A percentile compares a stretch with the other conserved stretches of the same genome.
These are phyloP conservation scores for Coenonympha arcania DNA, from an alignment of 2,888 invertebrate species.

Conservation along the genomic window DNA sequence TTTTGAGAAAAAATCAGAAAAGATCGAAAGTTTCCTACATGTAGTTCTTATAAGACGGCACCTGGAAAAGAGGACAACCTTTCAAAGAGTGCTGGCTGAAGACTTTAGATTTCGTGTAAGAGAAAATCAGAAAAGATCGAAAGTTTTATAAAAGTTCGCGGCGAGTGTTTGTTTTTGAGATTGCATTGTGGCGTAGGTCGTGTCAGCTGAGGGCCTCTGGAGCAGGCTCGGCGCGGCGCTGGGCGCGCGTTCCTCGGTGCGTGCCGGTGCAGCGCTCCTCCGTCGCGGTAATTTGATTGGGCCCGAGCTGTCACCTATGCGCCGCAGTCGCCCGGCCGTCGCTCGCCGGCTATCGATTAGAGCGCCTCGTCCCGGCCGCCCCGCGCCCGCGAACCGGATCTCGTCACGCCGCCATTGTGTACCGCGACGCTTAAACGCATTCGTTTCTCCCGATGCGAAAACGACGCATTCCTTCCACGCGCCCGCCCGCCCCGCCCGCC, in stretches of 20 bases:
- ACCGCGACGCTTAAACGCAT: conserved; percentile 75
- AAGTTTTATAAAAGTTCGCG: neutral
- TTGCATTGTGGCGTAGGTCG: conserved; percentile 9
- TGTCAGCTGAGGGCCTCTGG: neutral
- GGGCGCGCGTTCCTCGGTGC: conserved; percentile 50
- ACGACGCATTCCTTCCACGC: conserved; percentile 75
- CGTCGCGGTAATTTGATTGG: conserved; percentile 72
- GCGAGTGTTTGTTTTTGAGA: conserved; percentile 1
- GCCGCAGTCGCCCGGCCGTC: conserved; percentile 72
- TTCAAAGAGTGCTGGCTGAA: too few relatives aligned
- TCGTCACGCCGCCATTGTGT: conserved; percentile 75
- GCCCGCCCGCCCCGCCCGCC: conserved; percentile 52
- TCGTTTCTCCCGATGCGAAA: conserved; percentile 75
- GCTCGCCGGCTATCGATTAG: conserved; percentile 74
- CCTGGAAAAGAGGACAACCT: too few relatives aligned
- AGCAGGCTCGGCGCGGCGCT: conserved; percentile 33
- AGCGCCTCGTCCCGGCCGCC: conserved; percentile 50
- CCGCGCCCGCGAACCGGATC: conserved; percentile 72
- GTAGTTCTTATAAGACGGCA: too few relatives aligned
- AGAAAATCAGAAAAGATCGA: neutral
- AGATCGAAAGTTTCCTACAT: too few relatives aligned
- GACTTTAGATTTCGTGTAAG: neutral
- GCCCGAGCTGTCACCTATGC: conserved; percentile 73
- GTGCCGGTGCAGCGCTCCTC: conserved; percentile 65
- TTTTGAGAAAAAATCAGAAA: too few relatives aligned